phyloP scores from a whole-genome alignment of 2,113 vertebrate genomes.

The Chamaea fasciata region DNA sequence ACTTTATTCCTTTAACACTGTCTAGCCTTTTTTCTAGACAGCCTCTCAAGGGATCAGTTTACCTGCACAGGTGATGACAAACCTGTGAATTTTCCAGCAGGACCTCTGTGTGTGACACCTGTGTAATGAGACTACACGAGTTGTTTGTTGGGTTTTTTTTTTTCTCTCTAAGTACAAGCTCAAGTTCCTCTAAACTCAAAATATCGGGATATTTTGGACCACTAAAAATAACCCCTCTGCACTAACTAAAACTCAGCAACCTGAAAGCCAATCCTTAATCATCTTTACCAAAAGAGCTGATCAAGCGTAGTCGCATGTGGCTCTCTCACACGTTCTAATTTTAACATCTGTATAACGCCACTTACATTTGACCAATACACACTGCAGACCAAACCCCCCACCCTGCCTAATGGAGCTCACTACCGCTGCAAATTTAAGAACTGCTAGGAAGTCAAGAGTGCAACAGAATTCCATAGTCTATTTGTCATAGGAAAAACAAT shows the following conservation, averaged over 20 bases:
- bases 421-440: neutral
- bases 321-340: neutral
- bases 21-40: neutral
- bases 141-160: neutral
- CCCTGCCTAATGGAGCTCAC: neutral
- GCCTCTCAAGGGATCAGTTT: neutral
- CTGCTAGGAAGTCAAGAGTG: neutral
- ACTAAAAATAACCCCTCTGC: neutral
- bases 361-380: neutral
- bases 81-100: neutral
- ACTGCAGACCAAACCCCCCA: neutral
- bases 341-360: neutral
- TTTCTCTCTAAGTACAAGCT: neutral
- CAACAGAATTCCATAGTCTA: neutral
- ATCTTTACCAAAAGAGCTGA: neutral
- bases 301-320: neutral
- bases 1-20: neutral
- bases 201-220: accelerated
- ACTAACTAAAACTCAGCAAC: neutral
- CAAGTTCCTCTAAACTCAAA: neutral
- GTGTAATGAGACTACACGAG: neutral
- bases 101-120: neutral
- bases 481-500: neutral
- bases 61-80: neutral
- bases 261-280: neutral